phyloP scores from a whole-genome alignment of 2,888 invertebrate genomes.

The Loripinus fragilis region DNA sequence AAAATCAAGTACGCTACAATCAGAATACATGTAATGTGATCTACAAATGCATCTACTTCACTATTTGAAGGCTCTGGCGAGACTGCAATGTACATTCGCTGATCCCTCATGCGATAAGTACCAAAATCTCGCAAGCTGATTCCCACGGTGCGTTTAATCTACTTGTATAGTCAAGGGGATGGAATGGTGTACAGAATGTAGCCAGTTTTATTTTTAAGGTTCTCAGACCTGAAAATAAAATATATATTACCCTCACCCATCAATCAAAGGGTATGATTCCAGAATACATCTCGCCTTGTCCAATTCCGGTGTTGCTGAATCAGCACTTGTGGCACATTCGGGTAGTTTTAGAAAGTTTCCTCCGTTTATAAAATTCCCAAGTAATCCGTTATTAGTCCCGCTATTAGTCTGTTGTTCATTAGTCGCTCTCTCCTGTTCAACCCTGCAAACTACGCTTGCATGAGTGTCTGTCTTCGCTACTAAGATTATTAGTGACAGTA shows the following conservation, averaged over 20 bases:
- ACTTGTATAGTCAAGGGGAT: no score
- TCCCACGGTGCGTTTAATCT: no score
- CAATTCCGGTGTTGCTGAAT: slow-evolving; percentile 18
- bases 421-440: background rate
- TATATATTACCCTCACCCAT: slow-evolving; percentile 33
- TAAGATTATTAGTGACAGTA: background rate
- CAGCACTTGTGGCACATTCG: background rate
- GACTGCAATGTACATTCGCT: no score
- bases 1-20: no score
- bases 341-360: background rate
- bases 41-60: no score
- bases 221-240: no score
- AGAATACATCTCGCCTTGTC: slow-evolving; percentile 36
- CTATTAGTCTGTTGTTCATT: background rate
- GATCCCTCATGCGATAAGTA: no score
- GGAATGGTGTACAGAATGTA: no score
- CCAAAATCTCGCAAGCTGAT: no score
- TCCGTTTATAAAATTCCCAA: background rate
- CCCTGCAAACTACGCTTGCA: background rate
- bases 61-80: no score
- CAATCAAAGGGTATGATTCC: slow-evolving; percentile 39
- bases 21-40: no score
- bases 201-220: no score
- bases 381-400: background rate
- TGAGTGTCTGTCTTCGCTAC: background rate